Base-by-base conservation (phyloP, 1,140 invertebrate genomes). In the Ips typographus region DNA sequence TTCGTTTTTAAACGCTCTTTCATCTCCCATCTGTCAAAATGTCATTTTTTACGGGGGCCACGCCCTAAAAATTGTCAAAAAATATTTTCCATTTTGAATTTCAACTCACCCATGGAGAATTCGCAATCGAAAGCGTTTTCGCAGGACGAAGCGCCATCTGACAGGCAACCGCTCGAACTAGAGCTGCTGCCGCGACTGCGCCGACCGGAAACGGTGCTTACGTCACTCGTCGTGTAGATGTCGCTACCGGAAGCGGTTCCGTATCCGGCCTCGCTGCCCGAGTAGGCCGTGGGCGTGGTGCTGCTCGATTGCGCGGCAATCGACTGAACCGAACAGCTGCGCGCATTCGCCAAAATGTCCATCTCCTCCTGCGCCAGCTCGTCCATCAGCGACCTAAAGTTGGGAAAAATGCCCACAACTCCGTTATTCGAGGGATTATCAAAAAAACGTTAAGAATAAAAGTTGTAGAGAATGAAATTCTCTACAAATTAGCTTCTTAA, bases 361-460 rank as follows among this genome's bases (percentile, higher is more conserved):
- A 94, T 80, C 77, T 94, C 93, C 77, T 94, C 91, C 76, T 94
- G 89, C 0, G 91, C 89, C 6, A 96, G 82, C 73, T 96, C 94
- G 72, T 94, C 91, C 22, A 94, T 86, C 0, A 96, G 60, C 1
- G 68, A 61, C 44, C 68, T 68, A 55, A n/a, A n/a, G n/a, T n/a
- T n/a, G n/a, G n/a, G n/a, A n/a, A n/a, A n/a, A n/a, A n/a, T n/a
- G n/a, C n/a, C n/a, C n/a, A n/a, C n/a, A n/a, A n/a, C n/a, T n/a
- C n/a, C n/a, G n/a, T n/a, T n/a, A n/a, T n/a, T n/a, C n/a, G n/a
- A n/a, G n/a, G n/a, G n/a, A n/a, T n/a, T n/a, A n/a, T n/a, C n/a
- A n/a, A n/a, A n/a, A n/a, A n/a, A n/a, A n/a, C n/a, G n/a, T n/a
- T n/a, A n/a, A n/a, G n/a, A n/a, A n/a, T n/a, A n/a, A n/a, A n/a